Evolutionary conservation across 2,888 invertebrate genomes (phyloP), one percentile per base, ranked within the genome.

Genomic region (Polietes domitor): DNA sequence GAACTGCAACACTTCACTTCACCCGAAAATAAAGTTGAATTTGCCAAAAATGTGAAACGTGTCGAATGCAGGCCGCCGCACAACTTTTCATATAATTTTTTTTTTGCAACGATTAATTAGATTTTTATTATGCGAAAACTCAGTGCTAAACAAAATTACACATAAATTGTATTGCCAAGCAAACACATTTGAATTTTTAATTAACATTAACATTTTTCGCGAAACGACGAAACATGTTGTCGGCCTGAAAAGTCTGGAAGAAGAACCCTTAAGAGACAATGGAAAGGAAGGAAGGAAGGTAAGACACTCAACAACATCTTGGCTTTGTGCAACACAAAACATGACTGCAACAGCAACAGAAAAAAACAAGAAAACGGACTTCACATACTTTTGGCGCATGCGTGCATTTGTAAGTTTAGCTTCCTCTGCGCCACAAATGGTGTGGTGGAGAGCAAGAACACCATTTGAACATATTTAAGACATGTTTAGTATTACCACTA

Each of bases 321-420:
- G 53, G 24, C 19, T 1, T 5, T 9, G 53, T 21, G 21, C 21
- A 55, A 55, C 10, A 21, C 10, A 6, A 21, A 24, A 24, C 19
- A 55, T 19, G 47, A 47, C 3, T 47, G 47, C n/a, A 2, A n/a
- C 47, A 47, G n/a, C 47, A n/a, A 12, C n/a, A 32, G 5, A 32
- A 4, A 32, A 4, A 32, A 4, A 32, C 32, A 32, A n/a, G 5
- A 32, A 7, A n/a, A 47, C n/a, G 47, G 47, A 2, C 47, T n/a
- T 2, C n/a, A 10, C 10, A 41, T 17, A 41, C 19, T 41, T 41
- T 76, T 68, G 72, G 82, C 79, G 72, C 82, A 83, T 79, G 76
- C 79, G 82, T 83, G 76, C 72, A 74, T 72, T 55, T 72, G 55
- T 72, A 15, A 15, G 55, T 43, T 68, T 65, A 37, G 65, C 65